A percentile compares a stretch with the other conserved stretches of the same genome.
phyloP scores from a whole-genome alignment of 1,140 invertebrate species.

The Microplitis mediator region DNA sequence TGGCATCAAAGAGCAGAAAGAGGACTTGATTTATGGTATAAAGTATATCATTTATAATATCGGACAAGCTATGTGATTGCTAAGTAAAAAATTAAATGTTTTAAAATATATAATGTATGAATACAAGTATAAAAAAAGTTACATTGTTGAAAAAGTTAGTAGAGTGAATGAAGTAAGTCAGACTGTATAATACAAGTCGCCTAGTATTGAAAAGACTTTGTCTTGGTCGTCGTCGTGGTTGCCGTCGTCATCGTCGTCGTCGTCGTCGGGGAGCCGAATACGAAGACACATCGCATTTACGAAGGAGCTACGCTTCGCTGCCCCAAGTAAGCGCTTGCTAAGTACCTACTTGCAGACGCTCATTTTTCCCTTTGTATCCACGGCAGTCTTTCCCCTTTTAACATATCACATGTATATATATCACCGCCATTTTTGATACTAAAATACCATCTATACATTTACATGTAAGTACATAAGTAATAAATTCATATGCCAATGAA shows the following conservation, averaged over 20 bases:
- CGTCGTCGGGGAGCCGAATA: neutral
- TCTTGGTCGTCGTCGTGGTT: too few species aligned
- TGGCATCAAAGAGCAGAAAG: too few species aligned
- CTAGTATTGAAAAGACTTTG: neutral
- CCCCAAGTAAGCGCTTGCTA: conserved; percentile 45
- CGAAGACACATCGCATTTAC: conserved; percentile 23
- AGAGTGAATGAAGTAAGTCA: too few species aligned
- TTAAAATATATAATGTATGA: neutral
- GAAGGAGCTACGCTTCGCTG: conserved; percentile 52
- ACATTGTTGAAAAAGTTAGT: too few species aligned
- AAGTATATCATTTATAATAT: conserved; percentile 8
- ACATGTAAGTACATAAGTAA: neutral
- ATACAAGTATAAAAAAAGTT: neutral
- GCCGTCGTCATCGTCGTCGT: neutral
- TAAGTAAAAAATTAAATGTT: conserved; percentile 32
- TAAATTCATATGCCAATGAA: too few species aligned
- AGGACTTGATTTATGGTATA: conserved; percentile 28
- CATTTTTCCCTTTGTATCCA: conserved; percentile 42
- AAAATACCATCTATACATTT: conserved; percentile 20
- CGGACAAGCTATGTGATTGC: conserved; percentile 10
- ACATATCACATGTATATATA: neutral
- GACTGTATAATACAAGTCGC: neutral
- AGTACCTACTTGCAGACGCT: conserved; percentile 47
- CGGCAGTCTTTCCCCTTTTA: conserved; percentile 10
- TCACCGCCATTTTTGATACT: neutral